These are phyloP conservation scores for Palaemon carinicauda DNA, from an alignment of 1,140 invertebrate genomes.

Conservation along the genomic window DNA sequence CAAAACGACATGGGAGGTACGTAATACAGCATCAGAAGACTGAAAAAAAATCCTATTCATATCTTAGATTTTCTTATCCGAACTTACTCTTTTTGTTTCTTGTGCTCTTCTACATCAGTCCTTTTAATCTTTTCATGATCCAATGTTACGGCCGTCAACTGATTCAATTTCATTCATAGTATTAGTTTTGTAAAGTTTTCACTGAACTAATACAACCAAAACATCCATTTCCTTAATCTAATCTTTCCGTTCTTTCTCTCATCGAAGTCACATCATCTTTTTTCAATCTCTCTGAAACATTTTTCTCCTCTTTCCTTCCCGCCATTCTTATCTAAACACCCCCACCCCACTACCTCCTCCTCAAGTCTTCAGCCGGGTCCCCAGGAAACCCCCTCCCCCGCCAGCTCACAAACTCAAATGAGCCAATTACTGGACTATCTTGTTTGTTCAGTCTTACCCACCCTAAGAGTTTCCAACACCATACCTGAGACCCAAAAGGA, in stretches of 20 bases:
- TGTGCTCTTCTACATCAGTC: background rate
- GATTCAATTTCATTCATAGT: too few relatives aligned
- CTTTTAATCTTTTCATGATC: background rate
- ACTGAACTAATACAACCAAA: too few relatives aligned
- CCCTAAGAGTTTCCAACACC: conserved; percentile 27
- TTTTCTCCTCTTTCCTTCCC: background rate
- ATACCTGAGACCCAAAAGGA: background rate
- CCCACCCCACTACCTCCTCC: background rate
- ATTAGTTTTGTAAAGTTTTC: too few relatives aligned
- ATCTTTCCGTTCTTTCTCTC: background rate
- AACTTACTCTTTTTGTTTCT: background rate
- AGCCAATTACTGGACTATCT: conserved; percentile 54
- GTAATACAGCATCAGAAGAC: too few relatives aligned
- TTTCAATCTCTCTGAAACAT: too few relatives aligned
- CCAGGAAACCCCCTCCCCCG: background rate
- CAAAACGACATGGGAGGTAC: too few relatives aligned
- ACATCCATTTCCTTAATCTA: too few relatives aligned
- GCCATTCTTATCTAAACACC: background rate
- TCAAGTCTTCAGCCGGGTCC: background rate
- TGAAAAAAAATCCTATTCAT: too few relatives aligned
- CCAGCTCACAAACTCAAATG: conserved; percentile 46
- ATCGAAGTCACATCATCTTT: background rate
- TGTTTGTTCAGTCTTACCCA: conserved; percentile 48
- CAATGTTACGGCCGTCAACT: too few relatives aligned
- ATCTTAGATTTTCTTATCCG: too few relatives aligned